Evolutionary conservation across 2,113 vertebrate species (phyloP).

Genomic region (Clarias batrachus): DNA sequence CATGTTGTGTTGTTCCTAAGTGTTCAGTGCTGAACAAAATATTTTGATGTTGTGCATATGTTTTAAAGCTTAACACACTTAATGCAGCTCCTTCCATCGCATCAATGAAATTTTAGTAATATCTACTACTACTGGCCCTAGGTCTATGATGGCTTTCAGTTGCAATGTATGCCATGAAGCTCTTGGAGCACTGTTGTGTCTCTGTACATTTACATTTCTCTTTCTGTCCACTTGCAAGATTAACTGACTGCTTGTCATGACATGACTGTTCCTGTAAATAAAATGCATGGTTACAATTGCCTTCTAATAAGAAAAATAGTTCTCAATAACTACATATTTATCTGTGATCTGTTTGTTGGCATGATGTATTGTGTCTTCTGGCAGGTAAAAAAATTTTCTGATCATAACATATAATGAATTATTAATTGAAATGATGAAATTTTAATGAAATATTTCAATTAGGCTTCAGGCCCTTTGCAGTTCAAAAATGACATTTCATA

Average conservation of each 20-base stretch:
- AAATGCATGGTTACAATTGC: background rate
- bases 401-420: conserved; percentile 11
- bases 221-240: background rate
- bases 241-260: background rate
- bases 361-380: background rate
- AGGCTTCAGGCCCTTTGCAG: background rate
- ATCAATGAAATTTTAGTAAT: background rate
- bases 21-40: background rate
- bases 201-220: background rate
- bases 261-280: background rate
- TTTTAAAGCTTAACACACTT: background rate
- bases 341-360: background rate
- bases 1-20: background rate
- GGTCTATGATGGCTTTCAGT: background rate
- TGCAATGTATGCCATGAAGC: background rate
- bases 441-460: conserved; percentile 26
- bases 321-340: background rate
- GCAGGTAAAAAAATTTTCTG: background rate
- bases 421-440: conserved; percentile 20
- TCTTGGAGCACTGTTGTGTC: background rate
- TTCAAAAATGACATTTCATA: conserved; percentile 12
- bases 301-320: background rate
- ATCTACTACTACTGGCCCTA: background rate
- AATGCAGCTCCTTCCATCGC: background rate
- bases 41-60: background rate